Evolutionary conservation across 2,888 invertebrate species (phyloP), one percentile per base, ranked within the genome.

Genomic region (Carabus problematicus): DNA sequence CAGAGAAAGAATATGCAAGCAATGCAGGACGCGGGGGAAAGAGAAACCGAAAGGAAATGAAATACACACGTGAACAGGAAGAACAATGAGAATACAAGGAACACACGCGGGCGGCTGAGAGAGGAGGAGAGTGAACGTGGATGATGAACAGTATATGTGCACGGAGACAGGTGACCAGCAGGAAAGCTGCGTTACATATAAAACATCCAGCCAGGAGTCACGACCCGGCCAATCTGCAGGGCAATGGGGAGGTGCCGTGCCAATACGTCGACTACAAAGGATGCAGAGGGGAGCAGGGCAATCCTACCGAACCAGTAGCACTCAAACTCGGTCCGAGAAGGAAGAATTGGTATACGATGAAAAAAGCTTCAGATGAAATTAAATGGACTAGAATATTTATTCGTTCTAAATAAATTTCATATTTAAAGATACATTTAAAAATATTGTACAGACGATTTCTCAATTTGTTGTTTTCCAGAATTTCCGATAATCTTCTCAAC

Each of bases 41-140:
- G 52, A 52, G 29, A 29, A 29, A 29, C 2, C 29, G 2, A 45
- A 45, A 14, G n/a, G 45, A 45, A 45, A 56, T 40, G 56, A 56
- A 56, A 19, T 29, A 39, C 11, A 56, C 56, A 56, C 56, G 29
- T 56, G 56, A 56, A 39, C 11, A 40, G 56, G 56, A 56, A 12
- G 18, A 14, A 45, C n/a, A 45, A 45, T 7, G 14, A 45, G n/a
- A n/a, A n/a, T n/a, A n/a, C n/a, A n/a, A 11, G 45, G 11, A 14
- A 11, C 16, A 52, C 19, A 52, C n/a, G n/a, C n/a, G n/a, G n/a
- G n/a, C n/a, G n/a, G n/a, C 19, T 18, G 52, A 16, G 19, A 52
- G 9, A 18, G 3, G 9, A 14, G 52, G 52, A 4, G 14, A 11
- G 14, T 11, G 52, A 16, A 52, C 52, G 18, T 18, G 8, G 52